Evolutionary conservation across 1,140 invertebrate genomes (phyloP).

Genomic region (Cataglyphis hispanica): DNA sequence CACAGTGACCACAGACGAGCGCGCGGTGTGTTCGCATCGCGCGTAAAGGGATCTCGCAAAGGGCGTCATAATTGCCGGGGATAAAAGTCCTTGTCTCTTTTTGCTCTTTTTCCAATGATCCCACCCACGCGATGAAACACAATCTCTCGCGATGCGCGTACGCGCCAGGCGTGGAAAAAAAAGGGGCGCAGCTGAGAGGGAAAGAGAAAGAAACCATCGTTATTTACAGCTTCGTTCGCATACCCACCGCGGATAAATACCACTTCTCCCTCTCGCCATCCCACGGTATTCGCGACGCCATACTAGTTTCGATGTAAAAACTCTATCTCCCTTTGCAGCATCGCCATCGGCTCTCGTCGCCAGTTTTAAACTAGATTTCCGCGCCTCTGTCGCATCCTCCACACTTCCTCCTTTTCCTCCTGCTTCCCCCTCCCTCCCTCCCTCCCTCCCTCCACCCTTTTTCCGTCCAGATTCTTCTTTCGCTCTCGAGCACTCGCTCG

Average conservation of each 20-base stretch:
- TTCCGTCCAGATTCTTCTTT: not conserved
- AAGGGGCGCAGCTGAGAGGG: not conserved
- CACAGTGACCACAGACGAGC: conserved; percentile 27
- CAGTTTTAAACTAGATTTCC: conserved; percentile 72
- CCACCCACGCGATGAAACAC: conserved; percentile 47
- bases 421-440: not conserved
- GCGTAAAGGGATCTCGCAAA: conserved; percentile 67
- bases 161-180: conserved; percentile 9
- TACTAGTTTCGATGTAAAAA: conserved; percentile 55
- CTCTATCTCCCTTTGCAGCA: conserved; percentile 52
- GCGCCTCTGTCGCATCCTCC: conserved; percentile 61
- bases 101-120: conserved; percentile 63
- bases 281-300: conserved; percentile 35
- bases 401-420: not conserved
- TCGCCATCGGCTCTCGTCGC: conserved; percentile 53
- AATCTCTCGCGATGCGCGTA: conserved; percentile 48
- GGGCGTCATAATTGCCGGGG: conserved; percentile 76
- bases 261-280: not conserved
- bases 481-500: conserved; percentile 32
- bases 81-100: conserved; percentile 67
- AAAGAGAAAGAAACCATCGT: conserved; percentile 36
- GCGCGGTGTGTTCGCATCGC: conserved; percentile 9
- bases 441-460: not conserved
- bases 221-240: conserved; percentile 52
- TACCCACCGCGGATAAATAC: conserved; percentile 38